phyloP scores from a whole-genome alignment of 2,888 invertebrate genomes.

The Xestia xanthographa region DNA sequence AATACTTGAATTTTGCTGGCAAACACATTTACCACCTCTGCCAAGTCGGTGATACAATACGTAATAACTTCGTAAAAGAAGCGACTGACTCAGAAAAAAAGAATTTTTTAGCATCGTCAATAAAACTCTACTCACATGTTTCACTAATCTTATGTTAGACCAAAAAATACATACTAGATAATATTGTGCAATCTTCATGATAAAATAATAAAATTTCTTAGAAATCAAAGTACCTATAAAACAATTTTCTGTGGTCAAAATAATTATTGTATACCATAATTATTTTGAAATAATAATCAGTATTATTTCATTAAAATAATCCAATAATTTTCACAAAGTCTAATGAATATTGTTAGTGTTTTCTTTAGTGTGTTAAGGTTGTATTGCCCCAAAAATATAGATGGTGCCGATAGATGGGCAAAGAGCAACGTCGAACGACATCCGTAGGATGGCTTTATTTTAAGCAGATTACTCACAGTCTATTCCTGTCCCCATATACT shows the following conservation, averaged over 20 bases:
- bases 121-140: constrained; percentile 42
- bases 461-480: constrained; percentile 81
- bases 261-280: neutral
- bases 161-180: constrained; percentile 12
- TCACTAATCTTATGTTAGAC: constrained; percentile 21
- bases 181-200: neutral
- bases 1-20: constrained; percentile 44
- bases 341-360: neutral
- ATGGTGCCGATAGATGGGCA: constrained; percentile 50
- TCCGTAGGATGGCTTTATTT: constrained; percentile 81
- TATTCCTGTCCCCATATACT: constrained; percentile 81
- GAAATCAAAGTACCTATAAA: neutral
- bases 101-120: constrained; percentile 24
- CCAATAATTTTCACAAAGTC: neutral
- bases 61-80: constrained; percentile 22
- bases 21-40: constrained; percentile 57
- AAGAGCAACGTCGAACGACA: constrained; percentile 66
- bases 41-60: constrained; percentile 60
- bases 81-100: constrained; percentile 52
- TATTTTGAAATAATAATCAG: neutral
- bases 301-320: neutral
- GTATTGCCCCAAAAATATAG: constrained; percentile 29
- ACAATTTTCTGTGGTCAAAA: neutral
- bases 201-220: neutral
- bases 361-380: constrained; percentile 17